Evolutionary conservation across 2,888 invertebrate genomes (phyloP).

Genomic region (Calephelis perditalis): DNA sequence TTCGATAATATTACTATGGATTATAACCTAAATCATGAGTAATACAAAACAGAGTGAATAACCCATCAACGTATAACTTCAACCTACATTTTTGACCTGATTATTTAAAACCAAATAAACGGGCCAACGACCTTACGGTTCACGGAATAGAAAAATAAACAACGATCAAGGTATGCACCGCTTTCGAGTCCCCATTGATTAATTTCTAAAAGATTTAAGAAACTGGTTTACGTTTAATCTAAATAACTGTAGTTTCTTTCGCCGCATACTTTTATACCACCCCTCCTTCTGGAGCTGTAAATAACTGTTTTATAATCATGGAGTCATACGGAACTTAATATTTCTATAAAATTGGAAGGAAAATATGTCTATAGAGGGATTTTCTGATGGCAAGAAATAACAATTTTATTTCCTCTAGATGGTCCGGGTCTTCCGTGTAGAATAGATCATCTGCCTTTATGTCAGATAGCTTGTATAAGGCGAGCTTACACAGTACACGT

Average conservation of each 20-base stretch:
- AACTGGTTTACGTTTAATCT: slow-evolving; percentile 13
- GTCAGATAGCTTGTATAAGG: no score
- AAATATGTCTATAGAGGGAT: no score
- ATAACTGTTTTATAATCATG: slow-evolving; percentile 19
- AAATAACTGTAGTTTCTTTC: not conserved
- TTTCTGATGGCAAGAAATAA: no score
- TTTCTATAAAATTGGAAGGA: no score
- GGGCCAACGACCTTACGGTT: slow-evolving; percentile 60
- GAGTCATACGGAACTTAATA: no score
- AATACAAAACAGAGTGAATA: not conserved
- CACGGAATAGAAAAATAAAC: slow-evolving; percentile 57
- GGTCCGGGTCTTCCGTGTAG: no score
- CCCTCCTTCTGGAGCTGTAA: no score
- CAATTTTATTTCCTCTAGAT: no score
- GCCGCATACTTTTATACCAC: slow-evolving; percentile 14
- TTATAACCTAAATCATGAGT: no score
- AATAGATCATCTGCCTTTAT: no score
- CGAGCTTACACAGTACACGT: no score
- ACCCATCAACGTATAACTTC: slow-evolving; percentile 33
- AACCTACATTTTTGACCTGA: slow-evolving; percentile 71
- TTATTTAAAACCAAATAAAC: slow-evolving; percentile 58
- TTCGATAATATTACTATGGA: no score
- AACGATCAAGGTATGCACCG: slow-evolving; percentile 49
- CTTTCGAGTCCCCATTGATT: slow-evolving; percentile 40
- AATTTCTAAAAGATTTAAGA: slow-evolving; percentile 23